Percentiles rank a stretch among this genome's conserved stretches.
Conservation (phyloP, 2,113 vertebrate species). For the Antigone vipio region DNA sequence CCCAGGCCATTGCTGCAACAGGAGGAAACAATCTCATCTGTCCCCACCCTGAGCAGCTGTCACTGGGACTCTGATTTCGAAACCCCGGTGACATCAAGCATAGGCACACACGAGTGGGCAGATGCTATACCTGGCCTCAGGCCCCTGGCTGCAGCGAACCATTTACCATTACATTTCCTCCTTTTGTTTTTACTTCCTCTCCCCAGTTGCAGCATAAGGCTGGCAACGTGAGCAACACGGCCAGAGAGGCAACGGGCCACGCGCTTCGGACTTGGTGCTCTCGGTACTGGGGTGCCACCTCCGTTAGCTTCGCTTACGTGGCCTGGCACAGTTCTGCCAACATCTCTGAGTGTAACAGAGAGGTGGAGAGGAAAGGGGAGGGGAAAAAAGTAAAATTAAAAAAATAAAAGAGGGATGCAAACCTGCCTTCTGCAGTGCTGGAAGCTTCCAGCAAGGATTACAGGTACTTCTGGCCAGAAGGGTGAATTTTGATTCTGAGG, state of each 20-base stretch:
- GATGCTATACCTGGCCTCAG: background rate
- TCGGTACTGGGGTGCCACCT: background rate
- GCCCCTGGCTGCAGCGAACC: background rate
- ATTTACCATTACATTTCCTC: background rate
- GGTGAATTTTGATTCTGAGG: background rate
- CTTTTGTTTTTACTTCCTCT: background rate
- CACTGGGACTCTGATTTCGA: background rate
- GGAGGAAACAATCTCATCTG: background rate
- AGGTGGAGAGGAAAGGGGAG: background rate
- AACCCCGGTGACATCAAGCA: background rate
- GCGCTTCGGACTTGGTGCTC: accelerated
- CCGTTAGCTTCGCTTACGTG: accelerated
- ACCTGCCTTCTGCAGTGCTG: background rate
- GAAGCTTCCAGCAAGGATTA: background rate
- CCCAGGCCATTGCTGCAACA: background rate
- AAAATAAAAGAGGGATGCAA: background rate
- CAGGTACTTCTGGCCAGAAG: slow-evolving; percentile 10
- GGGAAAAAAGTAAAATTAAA: background rate
- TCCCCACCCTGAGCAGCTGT: background rate
- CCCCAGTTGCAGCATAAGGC: background rate
- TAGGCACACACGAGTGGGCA: background rate
- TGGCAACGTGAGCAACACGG: background rate
- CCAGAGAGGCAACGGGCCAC: background rate
- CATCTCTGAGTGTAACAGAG: background rate
- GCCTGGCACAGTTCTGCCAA: background rate